Evolutionary conservation across 1,140 invertebrate genomes (phyloP).

Genomic region (Bombus pascuorum): DNA sequence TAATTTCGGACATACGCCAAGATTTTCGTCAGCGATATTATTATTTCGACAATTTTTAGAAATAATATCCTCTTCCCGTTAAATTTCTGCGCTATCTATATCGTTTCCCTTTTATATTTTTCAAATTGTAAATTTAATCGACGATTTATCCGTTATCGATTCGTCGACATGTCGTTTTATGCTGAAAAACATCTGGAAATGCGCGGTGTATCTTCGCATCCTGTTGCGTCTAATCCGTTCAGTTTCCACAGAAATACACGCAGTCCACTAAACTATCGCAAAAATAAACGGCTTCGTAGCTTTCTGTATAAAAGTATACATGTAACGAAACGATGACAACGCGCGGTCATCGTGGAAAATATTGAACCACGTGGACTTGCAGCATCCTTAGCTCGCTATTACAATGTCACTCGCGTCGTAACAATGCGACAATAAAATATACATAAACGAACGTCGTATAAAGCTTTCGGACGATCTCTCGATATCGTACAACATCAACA

Average conservation of each 20-base stretch:
- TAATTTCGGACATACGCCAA: neutral
- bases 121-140: neutral
- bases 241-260: neutral
- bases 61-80: neutral
- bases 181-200: too few species aligned
- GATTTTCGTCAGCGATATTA: neutral
- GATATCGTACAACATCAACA: too few species aligned
- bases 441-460: conserved; percentile 40
- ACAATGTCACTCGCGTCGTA: conserved; percentile 40
- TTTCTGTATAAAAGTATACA: neutral
- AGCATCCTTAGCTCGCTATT: neutral
- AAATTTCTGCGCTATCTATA: neutral
- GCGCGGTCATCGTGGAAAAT: neutral
- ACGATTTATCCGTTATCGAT: neutral
- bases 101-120: too few species aligned
- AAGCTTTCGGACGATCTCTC: too few species aligned
- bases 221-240: neutral
- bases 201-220: neutral
- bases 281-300: neutral
- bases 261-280: neutral
- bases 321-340: neutral
- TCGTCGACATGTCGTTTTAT: neutral
- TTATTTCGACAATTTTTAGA: neutral
- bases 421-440: conserved; percentile 53
- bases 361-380: neutral